Percentiles rank a stretch among this genome's conserved stretches.
Conservation (phyloP, 2,113 vertebrate genomes). For the Melanerpes aurifrons region DNA sequence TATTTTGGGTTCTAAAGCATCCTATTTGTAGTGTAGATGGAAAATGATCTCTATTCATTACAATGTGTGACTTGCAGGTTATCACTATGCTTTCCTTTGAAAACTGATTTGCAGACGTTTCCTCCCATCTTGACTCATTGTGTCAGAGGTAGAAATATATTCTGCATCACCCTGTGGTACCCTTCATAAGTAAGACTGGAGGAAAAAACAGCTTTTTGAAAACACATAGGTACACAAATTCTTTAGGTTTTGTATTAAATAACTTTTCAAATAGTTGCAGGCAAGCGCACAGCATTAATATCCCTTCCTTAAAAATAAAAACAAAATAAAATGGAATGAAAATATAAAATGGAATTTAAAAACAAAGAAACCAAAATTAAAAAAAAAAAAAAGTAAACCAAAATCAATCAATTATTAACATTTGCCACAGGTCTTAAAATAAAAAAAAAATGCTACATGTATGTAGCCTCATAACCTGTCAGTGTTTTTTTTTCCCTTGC, state of each 20-base stretch:
- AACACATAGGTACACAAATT: background rate
- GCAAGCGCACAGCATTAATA: background rate
- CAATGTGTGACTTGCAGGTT: slow-evolving; percentile 62
- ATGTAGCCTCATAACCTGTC: rapidly evolving
- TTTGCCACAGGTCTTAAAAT: background rate
- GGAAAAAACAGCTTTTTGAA: background rate
- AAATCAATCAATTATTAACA: background rate
- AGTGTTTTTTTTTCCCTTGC: background rate
- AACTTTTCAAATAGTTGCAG: background rate
- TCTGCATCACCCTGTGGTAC: background rate
- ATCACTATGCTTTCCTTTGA: slow-evolving; percentile 45
- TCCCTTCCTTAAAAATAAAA: background rate
- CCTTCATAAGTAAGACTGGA: background rate
- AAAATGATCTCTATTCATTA: slow-evolving; percentile 57
- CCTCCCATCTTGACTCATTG: background rate
- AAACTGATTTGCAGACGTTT: slow-evolving; percentile 46
- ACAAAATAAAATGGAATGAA: background rate
- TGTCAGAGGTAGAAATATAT: background rate
- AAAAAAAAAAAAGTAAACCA: background rate
- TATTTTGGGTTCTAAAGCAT: slow-evolving; percentile 60
- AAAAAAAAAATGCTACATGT: background rate
- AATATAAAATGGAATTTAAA: background rate
- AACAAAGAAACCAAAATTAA: background rate
- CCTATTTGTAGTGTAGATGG: slow-evolving; percentile 58
- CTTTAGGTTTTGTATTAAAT: background rate